Evolutionary conservation across 2,888 invertebrate genomes (phyloP), one percentile per base, ranked within the genome.

Genomic region (Dasysyrphus tricinctus): DNA sequence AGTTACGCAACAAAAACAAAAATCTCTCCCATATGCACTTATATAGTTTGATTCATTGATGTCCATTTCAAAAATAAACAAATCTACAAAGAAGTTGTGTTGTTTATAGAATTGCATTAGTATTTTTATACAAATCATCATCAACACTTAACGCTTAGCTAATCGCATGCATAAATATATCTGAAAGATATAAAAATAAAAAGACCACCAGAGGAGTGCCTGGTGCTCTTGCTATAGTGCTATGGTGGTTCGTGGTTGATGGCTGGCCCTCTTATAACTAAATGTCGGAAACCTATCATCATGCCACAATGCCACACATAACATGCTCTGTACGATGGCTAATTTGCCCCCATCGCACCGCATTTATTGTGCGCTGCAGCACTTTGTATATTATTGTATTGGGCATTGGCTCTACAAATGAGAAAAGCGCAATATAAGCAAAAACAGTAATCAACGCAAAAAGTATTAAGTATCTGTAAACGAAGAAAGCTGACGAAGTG

Each of bases 401-500:
- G 51, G 51, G 24, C 34, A 34, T 47, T 19, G 37, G 19, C 12
- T 47, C 16, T 12, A 16, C 49, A 67, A 67, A 69, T n/a, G 37
- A 42, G 29, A 76, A 84, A 80, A 84, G 72, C 80, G 7, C 74
- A 85, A 74, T 80, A 85, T 80, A 85, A 83, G 81, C 76, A 61
- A 73, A 80, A 65, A 72, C 51, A 19, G 65, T 79, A 79, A 83
- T 79, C 63, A 80, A 79, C 63, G 63, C 74, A 34, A 54, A 81
- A 70, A 16, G 75, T 70, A 76, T 73, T 73, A 80, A 77, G 84
- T 73, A 85, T 73, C 72, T 73, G 56, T 77, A 73, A 63, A 42
- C 85, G 73, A 85, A 61, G 77, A 80, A 80, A 61, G 78, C 77
- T 67, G 85, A 85, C 85, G 74, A 78, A 81, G 82, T 86, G 86